Percentiles rank a stretch among this genome's conserved stretches.
phyloP scores from a whole-genome alignment of 2,113 vertebrate species.

The Hippoglossus stenolepis region DNA sequence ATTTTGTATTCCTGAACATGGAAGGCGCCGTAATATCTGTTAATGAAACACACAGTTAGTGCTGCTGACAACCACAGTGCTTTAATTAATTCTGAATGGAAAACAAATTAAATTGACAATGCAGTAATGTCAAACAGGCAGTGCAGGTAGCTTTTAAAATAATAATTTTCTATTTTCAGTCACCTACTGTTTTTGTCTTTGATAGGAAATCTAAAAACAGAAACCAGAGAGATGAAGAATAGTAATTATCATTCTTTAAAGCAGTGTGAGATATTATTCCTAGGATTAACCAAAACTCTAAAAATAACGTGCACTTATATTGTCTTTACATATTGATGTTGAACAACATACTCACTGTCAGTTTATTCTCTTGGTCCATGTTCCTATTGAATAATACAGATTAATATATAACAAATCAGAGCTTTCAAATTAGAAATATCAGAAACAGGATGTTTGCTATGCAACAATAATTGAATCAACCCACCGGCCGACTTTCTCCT shows the following conservation, averaged over 20 bases:
- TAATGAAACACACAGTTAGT: constrained; percentile 13
- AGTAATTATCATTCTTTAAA: background rate
- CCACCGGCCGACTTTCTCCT: constrained; percentile 31
- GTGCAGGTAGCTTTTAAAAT: background rate
- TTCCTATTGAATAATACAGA: constrained; percentile 32
- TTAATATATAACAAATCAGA: background rate
- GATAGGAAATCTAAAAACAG: constrained; percentile 28
- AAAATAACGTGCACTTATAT: background rate
- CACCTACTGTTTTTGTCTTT: constrained; percentile 55
- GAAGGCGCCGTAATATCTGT: constrained; percentile 74
- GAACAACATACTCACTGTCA: constrained; percentile 45
- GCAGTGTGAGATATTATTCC: background rate
- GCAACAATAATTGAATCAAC: background rate
- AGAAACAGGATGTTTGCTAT: background rate
- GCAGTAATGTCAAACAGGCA: background rate
- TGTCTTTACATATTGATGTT: background rate
- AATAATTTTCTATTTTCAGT: background rate
- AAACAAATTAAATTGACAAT: background rate
- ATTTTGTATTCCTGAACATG: constrained; percentile 60
- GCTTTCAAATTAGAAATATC: background rate
- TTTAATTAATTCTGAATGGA: background rate
- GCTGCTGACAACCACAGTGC: background rate
- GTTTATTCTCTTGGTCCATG: background rate
- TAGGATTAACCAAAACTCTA: background rate
- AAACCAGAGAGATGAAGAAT: constrained; percentile 6